Evolutionary conservation across 2,888 invertebrate genomes (phyloP).

Genomic region (Eilema griseolum): DNA sequence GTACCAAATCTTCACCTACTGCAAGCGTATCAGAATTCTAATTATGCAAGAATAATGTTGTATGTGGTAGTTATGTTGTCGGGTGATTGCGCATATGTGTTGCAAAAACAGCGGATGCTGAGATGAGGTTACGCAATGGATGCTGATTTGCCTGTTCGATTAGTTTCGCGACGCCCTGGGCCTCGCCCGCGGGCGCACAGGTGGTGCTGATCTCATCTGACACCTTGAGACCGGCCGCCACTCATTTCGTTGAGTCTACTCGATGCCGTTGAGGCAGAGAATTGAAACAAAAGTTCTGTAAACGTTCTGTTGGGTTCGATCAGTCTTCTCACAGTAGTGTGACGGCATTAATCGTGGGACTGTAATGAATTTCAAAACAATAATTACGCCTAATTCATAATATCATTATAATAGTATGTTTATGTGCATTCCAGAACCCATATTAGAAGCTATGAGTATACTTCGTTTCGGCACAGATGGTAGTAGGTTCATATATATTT

Average conservation of each 20-base stretch:
- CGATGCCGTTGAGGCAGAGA: neutral
- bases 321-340: neutral
- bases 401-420: too few relatives aligned
- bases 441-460: too few relatives aligned
- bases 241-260: neutral
- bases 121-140: conserved; percentile 35
- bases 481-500: too few relatives aligned
- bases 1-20: conserved; percentile 20
- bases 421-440: too few relatives aligned
- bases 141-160: conserved; percentile 27
- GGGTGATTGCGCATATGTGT: conserved; percentile 36
- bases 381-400: neutral
- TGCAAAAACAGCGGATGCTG: conserved; percentile 44
- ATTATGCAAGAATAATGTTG: conserved; percentile 20
- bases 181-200: neutral
- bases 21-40: conserved; percentile 22
- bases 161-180: conserved; percentile 5
- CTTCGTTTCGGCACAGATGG: too few relatives aligned
- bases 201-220: conserved; percentile 5
- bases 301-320: neutral
- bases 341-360: too few relatives aligned
- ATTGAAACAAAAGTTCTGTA: neutral
- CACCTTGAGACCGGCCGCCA: conserved; percentile 2
- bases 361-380: neutral
- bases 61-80: conserved; percentile 23